Base-by-base conservation (phyloP, 2,797 vertebrate species). In the Anas bernieri region DNA sequence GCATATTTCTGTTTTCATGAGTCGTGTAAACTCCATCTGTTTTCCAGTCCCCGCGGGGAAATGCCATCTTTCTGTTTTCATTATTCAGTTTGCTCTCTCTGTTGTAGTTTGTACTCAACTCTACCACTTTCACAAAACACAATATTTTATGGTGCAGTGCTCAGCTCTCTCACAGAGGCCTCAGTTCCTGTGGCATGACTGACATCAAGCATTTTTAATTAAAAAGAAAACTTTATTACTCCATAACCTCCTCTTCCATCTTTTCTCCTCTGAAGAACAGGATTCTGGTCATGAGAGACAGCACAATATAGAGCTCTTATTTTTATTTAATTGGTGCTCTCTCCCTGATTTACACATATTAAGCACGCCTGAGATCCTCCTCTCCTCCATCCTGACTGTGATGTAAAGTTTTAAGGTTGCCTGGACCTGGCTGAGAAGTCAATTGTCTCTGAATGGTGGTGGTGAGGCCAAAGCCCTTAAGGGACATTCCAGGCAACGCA, bases 21-120 rank as follows among this genome's bases (percentile, higher is more conserved):
- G 69, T 4, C 12, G 33, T 80, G 83, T 28, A 52, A 90, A 63
- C 85, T 78, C 93, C 94, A 87, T 93, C 90, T 96, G 94, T 31
- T 89, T n/a, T 9, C 41, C 78, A 2, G 26, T 26, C 67, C 92
- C 87, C 63, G 55, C 12, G 58, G 89, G 93, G 91, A 89, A 89
- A 35, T 18, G 82, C 63, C 68, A 33, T 35, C 87, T 68, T 39
- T 80, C 73, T 64, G 90, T 25, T 9, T 72, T 75, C 83, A 43
- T 8, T 58, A 48, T 22, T 16, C 23, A 0, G 5, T 4, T 37
- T 17, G 85, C 76, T 48, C 70, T 48, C 86, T 28, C 75, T 26
- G 12, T 12, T 52, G 67, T 25, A 55, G 86, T 26, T 70, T 56
- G 61, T 30, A 15, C 84, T 73, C 83, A 30, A 20, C 33, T 62